These are phyloP conservation scores for Antheraea assamensis DNA, from an alignment of 2,888 invertebrate genomes.

Conservation along the genomic window DNA sequence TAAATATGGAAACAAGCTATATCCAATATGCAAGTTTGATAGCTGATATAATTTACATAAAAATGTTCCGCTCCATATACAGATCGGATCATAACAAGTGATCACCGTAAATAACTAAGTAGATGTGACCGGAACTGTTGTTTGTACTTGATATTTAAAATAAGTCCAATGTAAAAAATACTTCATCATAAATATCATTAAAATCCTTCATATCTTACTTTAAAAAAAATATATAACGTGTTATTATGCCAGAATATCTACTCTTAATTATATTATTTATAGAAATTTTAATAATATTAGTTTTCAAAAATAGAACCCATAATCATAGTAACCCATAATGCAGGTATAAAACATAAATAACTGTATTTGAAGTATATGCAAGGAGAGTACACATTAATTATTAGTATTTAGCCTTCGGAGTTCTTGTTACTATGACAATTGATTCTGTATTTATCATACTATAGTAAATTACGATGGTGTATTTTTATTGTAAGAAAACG, in stretches of 20 bases:
- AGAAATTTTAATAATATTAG: not conserved
- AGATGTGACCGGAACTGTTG: slow-evolving; percentile 32
- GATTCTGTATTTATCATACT: no score
- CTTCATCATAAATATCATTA: not conserved
- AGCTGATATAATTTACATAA: not conserved
- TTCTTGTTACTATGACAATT: no score
- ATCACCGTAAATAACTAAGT: slow-evolving; percentile 25
- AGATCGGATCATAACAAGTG: slow-evolving; percentile 4
- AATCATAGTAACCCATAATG: no score
- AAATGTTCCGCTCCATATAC: not conserved
- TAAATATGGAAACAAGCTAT: not conserved
- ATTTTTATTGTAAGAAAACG: not conserved
- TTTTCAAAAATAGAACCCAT: no score
- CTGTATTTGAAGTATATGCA: not conserved
- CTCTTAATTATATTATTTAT: not conserved
- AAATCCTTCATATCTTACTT: not conserved
- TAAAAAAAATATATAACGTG: not conserved
- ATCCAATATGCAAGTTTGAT: not conserved
- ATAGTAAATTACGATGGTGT: no score
- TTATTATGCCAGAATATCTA: not conserved
- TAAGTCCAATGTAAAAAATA: slow-evolving; percentile 21
- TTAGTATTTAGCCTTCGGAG: no score
- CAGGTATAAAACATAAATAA: not conserved
- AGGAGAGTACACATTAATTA: no score
- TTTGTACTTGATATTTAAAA: slow-evolving; percentile 38